These are phyloP conservation scores for Ceyx melanurus DNA, from an alignment of 2,113 vertebrate genomes.

Conservation along the genomic window DNA sequence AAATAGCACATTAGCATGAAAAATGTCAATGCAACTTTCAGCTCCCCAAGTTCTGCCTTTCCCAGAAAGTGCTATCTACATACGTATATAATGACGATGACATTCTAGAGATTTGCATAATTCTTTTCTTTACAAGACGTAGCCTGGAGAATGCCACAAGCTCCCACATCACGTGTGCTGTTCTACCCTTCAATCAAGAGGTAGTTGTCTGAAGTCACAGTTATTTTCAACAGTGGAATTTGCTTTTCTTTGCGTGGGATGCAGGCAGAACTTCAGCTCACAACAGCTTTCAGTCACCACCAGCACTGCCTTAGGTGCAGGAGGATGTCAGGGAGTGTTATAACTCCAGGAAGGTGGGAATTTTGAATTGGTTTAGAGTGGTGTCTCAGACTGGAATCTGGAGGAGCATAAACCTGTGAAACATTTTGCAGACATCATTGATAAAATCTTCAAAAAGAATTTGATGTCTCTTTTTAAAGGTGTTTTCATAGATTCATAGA, in stretches of 20 bases:
- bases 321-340: background rate
- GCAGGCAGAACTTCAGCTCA: background rate
- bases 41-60: slow-evolving; percentile 35
- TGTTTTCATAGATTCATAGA: slow-evolving; percentile 15
- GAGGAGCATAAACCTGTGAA: background rate
- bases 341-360: background rate
- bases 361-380: background rate
- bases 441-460: background rate
- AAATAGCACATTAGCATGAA: slow-evolving; percentile 72
- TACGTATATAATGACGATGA: background rate
- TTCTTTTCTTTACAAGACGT: background rate
- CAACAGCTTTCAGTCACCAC: background rate
- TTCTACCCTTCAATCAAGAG: background rate
- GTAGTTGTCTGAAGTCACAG: background rate
- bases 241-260: background rate
- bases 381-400: background rate
- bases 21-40: slow-evolving; percentile 60
- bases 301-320: background rate
- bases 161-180: background rate
- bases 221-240: fast-evolving
- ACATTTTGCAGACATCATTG: background rate
- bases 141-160: background rate
- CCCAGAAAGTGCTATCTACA: slow-evolving; percentile 1
- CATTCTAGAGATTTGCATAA: background rate
- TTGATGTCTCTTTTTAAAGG: slow-evolving; percentile 1